A percentile compares a stretch with the other conserved stretches of the same genome.
These are phyloP conservation scores for Eleutherodactylus coqui DNA, from an alignment of 2,797 vertebrate species.

Conservation along the genomic window DNA sequence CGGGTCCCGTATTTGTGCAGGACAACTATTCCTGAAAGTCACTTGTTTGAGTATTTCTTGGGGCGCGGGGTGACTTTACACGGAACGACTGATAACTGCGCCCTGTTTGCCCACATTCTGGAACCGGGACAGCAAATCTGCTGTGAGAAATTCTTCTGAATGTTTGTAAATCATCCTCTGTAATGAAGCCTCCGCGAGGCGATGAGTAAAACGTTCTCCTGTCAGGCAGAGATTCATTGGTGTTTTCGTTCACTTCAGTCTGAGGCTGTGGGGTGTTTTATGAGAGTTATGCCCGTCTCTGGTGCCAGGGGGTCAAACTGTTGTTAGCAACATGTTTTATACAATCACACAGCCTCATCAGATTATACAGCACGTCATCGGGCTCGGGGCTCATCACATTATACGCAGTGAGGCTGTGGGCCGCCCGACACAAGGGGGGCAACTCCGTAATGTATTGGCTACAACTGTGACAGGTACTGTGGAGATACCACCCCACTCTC, in stretches of 20 bases:
- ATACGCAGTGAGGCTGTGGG: not conserved
- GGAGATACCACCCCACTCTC: too few species aligned
- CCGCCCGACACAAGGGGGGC: too few species aligned
- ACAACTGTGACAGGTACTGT: too few species aligned
- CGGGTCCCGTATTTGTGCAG: too few species aligned
- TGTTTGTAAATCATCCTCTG: not conserved
- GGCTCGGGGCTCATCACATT: not conserved
- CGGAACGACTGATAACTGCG: too few species aligned
- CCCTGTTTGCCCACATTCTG: not conserved
- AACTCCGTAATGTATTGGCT: too few species aligned
- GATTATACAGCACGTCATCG: not conserved
- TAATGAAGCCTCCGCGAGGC: not conserved
- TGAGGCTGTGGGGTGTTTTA: not conserved
- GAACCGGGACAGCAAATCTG: too few species aligned
- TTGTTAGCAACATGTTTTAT: constrained; percentile 47
- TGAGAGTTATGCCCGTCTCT: not conserved
- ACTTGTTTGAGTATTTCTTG: too few species aligned
- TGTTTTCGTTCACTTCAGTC: constrained; percentile 16
- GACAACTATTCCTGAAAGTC: too few species aligned
- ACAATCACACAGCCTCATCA: not conserved
- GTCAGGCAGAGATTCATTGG: constrained; percentile 15
- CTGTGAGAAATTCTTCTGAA: not conserved
- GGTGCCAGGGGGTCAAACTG: constrained; percentile 34
- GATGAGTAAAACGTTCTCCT: constrained; percentile 29
- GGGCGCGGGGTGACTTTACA: too few species aligned